Percentiles rank a stretch among this genome's conserved stretches.
Evolutionary conservation across 2,888 invertebrate genomes (phyloP).

Genomic region (Leucania comma): DNA sequence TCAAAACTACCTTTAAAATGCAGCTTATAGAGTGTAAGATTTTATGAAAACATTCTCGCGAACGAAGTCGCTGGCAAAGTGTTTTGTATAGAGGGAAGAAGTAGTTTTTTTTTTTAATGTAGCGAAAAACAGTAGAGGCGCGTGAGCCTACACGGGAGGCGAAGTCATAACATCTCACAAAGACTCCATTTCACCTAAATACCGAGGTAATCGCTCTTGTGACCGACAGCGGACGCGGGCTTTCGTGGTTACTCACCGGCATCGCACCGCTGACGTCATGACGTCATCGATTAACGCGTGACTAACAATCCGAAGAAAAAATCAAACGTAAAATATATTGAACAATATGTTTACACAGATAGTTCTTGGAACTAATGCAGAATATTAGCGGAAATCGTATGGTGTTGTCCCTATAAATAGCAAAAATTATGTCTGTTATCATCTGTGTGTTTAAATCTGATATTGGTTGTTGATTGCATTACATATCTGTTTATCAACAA

Average conservation of each 20-base stretch:
- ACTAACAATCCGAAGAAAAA: conserved; percentile 82
- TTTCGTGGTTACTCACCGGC: conserved; percentile 85
- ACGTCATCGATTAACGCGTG: conserved; percentile 87
- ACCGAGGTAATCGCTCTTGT: conserved; percentile 76
- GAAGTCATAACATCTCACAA: conserved; percentile 63
- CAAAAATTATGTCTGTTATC: conserved; percentile 12
- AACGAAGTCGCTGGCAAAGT: too few species aligned
- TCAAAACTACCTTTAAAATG: too few species aligned
- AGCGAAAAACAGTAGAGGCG: background rate
- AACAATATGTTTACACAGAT: conserved; percentile 70
- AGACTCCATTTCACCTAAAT: conserved; percentile 79
- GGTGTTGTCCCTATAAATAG: conserved; percentile 19
- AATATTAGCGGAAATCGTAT: conserved; percentile 42
- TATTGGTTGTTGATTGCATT: background rate
- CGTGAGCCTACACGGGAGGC: conserved; percentile 38
- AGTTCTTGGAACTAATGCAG: conserved; percentile 57
- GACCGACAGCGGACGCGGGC: conserved; percentile 71
- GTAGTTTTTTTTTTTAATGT: too few species aligned
- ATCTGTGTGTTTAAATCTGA: background rate
- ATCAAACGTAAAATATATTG: conserved; percentile 67
- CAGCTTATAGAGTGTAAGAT: too few species aligned
- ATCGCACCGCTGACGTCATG: conserved; percentile 84
- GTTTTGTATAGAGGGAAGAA: background rate
- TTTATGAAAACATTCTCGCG: too few species aligned
- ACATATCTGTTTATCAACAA: conserved; percentile 5